Conservation (phyloP, 2,888 invertebrate genomes). For the Aspidapion aeneum region DNA sequence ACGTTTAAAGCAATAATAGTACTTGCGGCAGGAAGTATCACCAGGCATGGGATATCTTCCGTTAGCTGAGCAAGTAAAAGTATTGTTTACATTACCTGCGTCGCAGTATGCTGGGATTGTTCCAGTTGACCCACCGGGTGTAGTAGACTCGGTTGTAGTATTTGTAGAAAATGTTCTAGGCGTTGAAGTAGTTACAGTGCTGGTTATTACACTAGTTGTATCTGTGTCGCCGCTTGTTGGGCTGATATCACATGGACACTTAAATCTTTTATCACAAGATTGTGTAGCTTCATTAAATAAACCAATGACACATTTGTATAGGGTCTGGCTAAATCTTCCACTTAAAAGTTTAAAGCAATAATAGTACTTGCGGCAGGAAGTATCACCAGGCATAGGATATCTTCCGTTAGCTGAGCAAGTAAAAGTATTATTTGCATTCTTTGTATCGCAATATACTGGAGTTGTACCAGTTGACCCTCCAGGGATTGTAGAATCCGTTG, state of each 20-base stretch:
- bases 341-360: conserved; percentile 17
- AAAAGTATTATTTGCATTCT: conserved; percentile 3
- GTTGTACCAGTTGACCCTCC: neutral
- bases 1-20: conserved; percentile 22
- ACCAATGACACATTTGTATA: neutral
- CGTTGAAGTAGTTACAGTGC: conserved; percentile 17
- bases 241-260: neutral
- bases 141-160: conserved; percentile 21
- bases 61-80: conserved; percentile 13
- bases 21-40: conserved; percentile 23
- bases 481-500: neutral
- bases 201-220: neutral
- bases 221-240: neutral
- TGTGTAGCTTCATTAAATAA: neutral
- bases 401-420: conserved; percentile 17
- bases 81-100: neutral
- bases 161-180: conserved; percentile 19
- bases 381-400: conserved; percentile 18
- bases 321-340: conserved; percentile 2
- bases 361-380: conserved; percentile 23
- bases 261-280: neutral
- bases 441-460: neutral
- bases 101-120: neutral
- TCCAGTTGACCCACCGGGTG: no score
- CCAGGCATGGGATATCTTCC: conserved; percentile 17